Evolutionary conservation across 2,113 vertebrate genomes (phyloP), one percentile per base, ranked within the genome.

Genomic region (Cavia aperea): DNA sequence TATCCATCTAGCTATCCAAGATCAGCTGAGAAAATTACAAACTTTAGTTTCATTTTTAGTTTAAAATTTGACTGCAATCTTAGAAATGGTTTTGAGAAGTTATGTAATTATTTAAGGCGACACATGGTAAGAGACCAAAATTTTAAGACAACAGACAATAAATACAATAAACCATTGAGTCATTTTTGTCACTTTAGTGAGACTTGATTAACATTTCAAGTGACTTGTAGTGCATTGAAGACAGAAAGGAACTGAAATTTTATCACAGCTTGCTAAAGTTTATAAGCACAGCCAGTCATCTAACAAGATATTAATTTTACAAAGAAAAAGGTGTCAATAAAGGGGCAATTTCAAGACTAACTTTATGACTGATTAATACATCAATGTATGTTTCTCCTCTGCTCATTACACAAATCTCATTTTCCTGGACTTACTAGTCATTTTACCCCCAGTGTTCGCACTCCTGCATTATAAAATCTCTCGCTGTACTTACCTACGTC

Each of bases 341-440:
- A 83, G 33, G 2, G 5, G 19, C 31, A 81, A 46, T 49, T 91
- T 86, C 7, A 56, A 58, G 54, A 89, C 58, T 77, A 86, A 66
- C 56, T 62, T 90, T 66, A 88, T 54, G 54, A 78, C 12, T 88
- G 24, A 92, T 24, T 81, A 62, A 94, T 31, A 77, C 58, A 14
- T 62, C 85, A 82, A 88, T 75, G 19, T 66, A n/a, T 56, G 19
- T 51, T 78, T 78, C 68, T 51, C 10, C 4, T 39, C 60, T 87
- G 83, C 51, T 94, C n/a, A 51, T 63, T 73, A 68, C 39, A 26
- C 33, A 81, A 39, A 83, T 89, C 15, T 33, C 4, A 68, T 60
- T 95, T 70, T 70, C 63, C 88, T 90, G 72, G 60, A 78, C 39
- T 93, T 86, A 90, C 88, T 49, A 26, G 79, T 62, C 23, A n/a